Evolutionary conservation across 35 echinoderm and acorn worm species (phyloP), one percentile per base, ranked within the genome.

Genomic region (Ophiothrix spiculata): DNA sequence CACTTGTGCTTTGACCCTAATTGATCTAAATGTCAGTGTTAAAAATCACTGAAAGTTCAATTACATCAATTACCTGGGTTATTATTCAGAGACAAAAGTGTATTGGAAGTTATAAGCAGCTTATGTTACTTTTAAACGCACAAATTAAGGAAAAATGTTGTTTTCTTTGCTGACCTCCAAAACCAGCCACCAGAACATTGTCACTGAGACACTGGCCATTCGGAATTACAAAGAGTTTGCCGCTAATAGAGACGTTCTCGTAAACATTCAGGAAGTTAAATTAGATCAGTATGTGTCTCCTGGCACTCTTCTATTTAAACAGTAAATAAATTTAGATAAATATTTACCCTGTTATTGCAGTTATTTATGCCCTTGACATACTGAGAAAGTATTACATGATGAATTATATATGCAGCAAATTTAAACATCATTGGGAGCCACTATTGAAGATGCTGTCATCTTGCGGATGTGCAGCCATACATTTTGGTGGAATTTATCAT

Each of bases 241-340:
- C n/a, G n/a, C n/a, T n/a, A n/a, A n/a, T 69, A n/a, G 60, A 69
- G 60, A 69, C 29, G 23, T 69, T 69, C 60, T 69, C 60, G 29
- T 69, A 69, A 69, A 69, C 60, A 69, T 2, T 69, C 60, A 69
- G 60, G 60, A 69, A 69, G 60, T 69, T 28, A 69, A 69, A 15
- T 69, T 69, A n/a, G 60, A 25, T 69, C 17, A 19, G 19, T 6
- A n/a, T 69, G 6, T 25, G 60, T 69, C 60, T 69, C 60, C 25
- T 69, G 60, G 23, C 60, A 69, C 4, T 69, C 60, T 69, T 69
- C n/a, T n/a, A 28, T 69, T 28, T 69, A 69, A 69, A 69, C 60
- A 69, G 3, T 6, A 69, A 28, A 25, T 69, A 6, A 69, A 69
- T 15, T 10, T 15, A 25, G 17, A 69, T 49, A 69, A 69, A 69